Percentiles rank a stretch among this genome's conserved stretches.
These are phyloP conservation scores for Typhlomys cinereus DNA, from an alignment of 2,113 vertebrate species.

Conservation along the genomic window DNA sequence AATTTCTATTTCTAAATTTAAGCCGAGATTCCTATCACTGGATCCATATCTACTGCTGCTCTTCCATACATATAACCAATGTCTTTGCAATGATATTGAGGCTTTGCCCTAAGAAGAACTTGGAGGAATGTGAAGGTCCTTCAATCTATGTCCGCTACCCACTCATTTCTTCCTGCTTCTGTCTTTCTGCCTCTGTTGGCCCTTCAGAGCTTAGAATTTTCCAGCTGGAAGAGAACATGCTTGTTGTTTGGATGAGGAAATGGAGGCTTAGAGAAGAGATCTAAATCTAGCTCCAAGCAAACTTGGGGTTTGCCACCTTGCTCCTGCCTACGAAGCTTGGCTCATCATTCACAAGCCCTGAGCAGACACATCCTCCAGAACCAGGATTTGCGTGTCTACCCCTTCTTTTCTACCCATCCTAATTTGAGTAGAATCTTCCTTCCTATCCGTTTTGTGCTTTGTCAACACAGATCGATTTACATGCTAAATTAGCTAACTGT, in stretches of 20 bases:
- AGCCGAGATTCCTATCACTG: neutral
- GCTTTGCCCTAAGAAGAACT: neutral
- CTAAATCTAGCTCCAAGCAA: neutral
- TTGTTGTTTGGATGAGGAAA: neutral
- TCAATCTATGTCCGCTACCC: neutral
- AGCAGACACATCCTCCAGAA: neutral
- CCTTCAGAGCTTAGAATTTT: conserved; percentile 11
- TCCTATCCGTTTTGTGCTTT: neutral
- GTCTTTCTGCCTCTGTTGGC: neutral
- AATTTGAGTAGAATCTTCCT: neutral
- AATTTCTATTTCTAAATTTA: neutral
- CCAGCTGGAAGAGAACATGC: neutral
- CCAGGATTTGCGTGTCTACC: neutral
- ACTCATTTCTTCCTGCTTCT: neutral
- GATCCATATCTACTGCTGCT: neutral
- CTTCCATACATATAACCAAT: neutral
- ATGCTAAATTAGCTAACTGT: neutral
- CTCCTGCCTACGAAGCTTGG: neutral
- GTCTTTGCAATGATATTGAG: neutral
- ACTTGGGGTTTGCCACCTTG: neutral
- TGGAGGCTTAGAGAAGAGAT: neutral
- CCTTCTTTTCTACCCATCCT: neutral
- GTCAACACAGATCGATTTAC: conserved; percentile 12
- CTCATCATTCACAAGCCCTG: neutral
- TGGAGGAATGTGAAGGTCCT: neutral